These are phyloP conservation scores for Dendrolimus kikuchii DNA, from an alignment of 1,140 invertebrate genomes.

Conservation along the genomic window DNA sequence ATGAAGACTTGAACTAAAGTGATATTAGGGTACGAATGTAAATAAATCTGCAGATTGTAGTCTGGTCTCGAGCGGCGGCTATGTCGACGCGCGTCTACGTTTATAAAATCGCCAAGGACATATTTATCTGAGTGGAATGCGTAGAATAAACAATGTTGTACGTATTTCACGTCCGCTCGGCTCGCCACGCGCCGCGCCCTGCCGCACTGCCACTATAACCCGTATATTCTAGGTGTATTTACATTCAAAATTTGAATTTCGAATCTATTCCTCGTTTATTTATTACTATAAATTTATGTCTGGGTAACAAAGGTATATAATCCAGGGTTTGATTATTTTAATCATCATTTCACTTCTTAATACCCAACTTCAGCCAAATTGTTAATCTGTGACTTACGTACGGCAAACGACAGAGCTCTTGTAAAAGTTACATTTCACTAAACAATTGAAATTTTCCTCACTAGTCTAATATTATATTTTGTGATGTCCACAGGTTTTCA, in stretches of 20 bases:
- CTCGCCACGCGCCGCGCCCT: slow-evolving; percentile 35
- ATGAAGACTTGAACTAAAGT: background rate
- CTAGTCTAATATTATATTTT: too few species aligned
- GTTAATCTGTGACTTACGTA: too few species aligned
- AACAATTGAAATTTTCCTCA: too few species aligned
- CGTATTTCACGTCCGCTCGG: slow-evolving; percentile 32
- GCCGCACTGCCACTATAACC: slow-evolving; percentile 4
- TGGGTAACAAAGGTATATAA: too few species aligned
- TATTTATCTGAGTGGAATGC: slow-evolving; percentile 62
- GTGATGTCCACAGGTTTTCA: too few species aligned
- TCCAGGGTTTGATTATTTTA: too few species aligned
- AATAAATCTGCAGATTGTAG: slow-evolving; percentile 27
- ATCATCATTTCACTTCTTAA: too few species aligned
- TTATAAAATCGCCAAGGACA: slow-evolving; percentile 57
- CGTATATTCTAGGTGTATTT: slow-evolving; percentile 1
- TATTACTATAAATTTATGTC: background rate
- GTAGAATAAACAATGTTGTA: slow-evolving; percentile 55
- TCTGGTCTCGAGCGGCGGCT: slow-evolving; percentile 8
- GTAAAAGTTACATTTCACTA: too few species aligned
- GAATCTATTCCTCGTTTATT: background rate
- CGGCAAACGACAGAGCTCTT: too few species aligned
- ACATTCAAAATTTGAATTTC: too few species aligned
- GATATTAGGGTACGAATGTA: slow-evolving; percentile 25
- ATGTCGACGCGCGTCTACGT: slow-evolving; percentile 32
- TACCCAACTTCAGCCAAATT: too few species aligned